Conservation (phyloP, 2,888 invertebrate genomes). For the Lasioglossum malachurum region DNA sequence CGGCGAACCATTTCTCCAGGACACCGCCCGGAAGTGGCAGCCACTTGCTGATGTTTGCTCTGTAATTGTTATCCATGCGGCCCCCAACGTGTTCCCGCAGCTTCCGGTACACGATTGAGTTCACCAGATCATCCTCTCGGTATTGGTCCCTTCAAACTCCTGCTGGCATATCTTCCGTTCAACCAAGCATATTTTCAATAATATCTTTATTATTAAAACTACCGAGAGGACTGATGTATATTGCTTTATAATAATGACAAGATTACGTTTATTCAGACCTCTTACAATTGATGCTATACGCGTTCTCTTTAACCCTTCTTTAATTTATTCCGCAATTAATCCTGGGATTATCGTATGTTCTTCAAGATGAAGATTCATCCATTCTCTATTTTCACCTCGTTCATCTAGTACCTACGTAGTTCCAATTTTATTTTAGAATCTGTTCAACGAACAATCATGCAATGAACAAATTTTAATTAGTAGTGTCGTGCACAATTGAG, state of each 20-base stretch:
- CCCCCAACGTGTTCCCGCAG: background rate
- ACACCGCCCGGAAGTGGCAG: conserved; percentile 68
- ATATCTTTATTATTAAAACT: background rate
- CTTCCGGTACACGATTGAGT: background rate
- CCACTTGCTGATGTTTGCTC: conserved; percentile 80
- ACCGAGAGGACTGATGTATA: background rate
- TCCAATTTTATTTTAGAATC: background rate
- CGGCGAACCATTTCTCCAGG: conserved; percentile 77
- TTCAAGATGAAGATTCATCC: no score
- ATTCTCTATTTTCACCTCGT: no score
- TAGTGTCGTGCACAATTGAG: background rate
- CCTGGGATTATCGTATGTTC: no score
- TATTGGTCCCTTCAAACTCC: background rate
- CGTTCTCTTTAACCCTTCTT: no score
- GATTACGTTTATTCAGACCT: background rate
- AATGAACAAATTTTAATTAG: background rate
- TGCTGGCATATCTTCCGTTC: background rate
- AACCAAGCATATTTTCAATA: background rate
- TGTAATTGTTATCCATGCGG: conserved; percentile 77
- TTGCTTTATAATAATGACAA: background rate
- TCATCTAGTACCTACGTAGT: no score
- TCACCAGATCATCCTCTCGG: conserved; percentile 16
- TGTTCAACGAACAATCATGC: background rate
- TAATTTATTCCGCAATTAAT: no score
- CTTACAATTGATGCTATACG: background rate